A percentile compares a stretch with the other conserved stretches of the same genome.
phyloP scores from a whole-genome alignment of 1,140 invertebrate species.

The Xylocopa sonorina region DNA sequence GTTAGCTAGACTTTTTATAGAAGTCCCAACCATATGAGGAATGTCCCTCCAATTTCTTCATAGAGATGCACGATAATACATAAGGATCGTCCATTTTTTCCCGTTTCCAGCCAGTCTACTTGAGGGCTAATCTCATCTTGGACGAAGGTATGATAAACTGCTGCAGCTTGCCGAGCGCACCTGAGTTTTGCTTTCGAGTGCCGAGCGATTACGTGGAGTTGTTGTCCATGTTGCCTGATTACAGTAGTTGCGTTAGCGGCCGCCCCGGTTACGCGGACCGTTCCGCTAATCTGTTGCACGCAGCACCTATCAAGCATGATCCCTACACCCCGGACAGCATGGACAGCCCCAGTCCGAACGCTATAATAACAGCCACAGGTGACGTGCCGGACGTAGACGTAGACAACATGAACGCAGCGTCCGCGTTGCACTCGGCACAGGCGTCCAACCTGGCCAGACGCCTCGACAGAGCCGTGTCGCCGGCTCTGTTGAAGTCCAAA shows the following conservation, averaged over 20 bases:
- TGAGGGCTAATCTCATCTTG: slow-evolving; percentile 86
- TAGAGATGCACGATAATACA: slow-evolving; percentile 57
- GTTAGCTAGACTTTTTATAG: slow-evolving; percentile 57
- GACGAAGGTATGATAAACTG: slow-evolving; percentile 91
- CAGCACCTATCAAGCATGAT: slow-evolving; percentile 83
- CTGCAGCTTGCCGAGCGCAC: slow-evolving; percentile 80
- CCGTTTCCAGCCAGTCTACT: slow-evolving; percentile 91
- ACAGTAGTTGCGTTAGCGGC: slow-evolving; percentile 73
- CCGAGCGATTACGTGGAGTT: slow-evolving; percentile 80
- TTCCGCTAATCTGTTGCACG: slow-evolving; percentile 82
- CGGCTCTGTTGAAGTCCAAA: slow-evolving; percentile 82
- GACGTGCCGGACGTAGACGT: slow-evolving; percentile 66
- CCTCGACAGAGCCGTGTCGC: slow-evolving; percentile 82
- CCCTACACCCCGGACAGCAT: slow-evolving; percentile 90
- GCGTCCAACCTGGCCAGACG: slow-evolving; percentile 47
- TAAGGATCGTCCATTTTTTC: slow-evolving; percentile 63
- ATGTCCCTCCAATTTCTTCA: slow-evolving; percentile 34
- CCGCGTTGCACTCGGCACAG: background rate
- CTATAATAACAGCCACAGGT: slow-evolving; percentile 72
- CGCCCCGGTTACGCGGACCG: slow-evolving; percentile 70
- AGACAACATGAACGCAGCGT: slow-evolving; percentile 57
- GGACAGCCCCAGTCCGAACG: slow-evolving; percentile 87
- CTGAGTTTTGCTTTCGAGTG: slow-evolving; percentile 82
- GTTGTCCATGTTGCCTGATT: slow-evolving; percentile 79
- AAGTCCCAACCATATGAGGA: slow-evolving; percentile 39